These are phyloP conservation scores for Hippopotamus amphibius DNA, from an alignment of 2,113 vertebrate species.

Conservation along the genomic window DNA sequence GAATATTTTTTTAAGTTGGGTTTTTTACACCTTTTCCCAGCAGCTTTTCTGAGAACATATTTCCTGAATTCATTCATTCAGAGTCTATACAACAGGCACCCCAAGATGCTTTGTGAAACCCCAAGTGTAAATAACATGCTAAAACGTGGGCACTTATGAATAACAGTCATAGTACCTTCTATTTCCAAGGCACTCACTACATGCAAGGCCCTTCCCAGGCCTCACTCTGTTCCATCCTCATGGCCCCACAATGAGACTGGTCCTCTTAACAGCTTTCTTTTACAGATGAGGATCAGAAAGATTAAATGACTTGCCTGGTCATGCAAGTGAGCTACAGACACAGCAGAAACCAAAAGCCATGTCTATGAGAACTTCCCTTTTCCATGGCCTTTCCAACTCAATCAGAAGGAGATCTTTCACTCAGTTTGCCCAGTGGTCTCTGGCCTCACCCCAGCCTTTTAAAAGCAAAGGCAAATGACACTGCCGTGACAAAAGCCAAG, in stretches of 20 bases:
- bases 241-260: rapidly evolving
- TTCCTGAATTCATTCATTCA: background rate
- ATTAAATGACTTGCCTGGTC: background rate
- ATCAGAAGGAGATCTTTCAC: background rate
- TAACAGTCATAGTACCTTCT: background rate
- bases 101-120: background rate
- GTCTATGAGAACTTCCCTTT: background rate
- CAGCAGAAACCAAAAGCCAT: background rate
- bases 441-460: background rate
- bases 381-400: background rate
- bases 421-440: background rate
- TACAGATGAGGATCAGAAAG: background rate
- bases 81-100: background rate
- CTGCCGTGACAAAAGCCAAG: background rate
- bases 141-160: background rate
- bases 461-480: background rate
- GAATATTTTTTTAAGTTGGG: background rate
- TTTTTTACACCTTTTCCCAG: background rate
- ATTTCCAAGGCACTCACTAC: background rate
- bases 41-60: background rate
- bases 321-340: background rate
- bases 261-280: background rate
- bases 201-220: background rate
- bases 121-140: background rate
- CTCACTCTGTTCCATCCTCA: background rate